These are phyloP conservation scores for Mactromeris polynyma DNA, from an alignment of 2,888 invertebrate genomes.

Conservation along the genomic window DNA sequence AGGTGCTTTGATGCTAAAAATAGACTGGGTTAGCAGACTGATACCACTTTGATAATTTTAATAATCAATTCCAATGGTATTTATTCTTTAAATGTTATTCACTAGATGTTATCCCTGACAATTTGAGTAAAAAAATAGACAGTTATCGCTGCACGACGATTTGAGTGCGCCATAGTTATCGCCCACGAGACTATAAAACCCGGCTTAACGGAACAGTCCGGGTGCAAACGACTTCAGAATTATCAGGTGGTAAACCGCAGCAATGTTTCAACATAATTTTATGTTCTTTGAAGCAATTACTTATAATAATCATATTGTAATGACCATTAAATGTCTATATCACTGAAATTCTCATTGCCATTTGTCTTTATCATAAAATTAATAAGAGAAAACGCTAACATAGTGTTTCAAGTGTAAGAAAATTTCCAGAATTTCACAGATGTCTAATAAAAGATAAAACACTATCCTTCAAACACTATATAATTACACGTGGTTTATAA, in stretches of 20 bases:
- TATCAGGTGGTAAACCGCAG: background rate
- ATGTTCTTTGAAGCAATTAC: background rate
- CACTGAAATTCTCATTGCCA: background rate
- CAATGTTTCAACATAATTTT: background rate
- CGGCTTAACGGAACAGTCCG: background rate
- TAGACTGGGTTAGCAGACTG: background rate
- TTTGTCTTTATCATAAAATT: slow-evolving; percentile 2
- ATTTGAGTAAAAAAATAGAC: background rate
- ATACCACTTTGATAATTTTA: background rate
- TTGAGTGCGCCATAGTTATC: background rate
- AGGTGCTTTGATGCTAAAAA: background rate
- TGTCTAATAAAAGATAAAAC: too few relatives aligned
- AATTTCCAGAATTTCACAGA: too few relatives aligned
- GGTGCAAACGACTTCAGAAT: slow-evolving; percentile 5
- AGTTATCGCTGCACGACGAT: background rate
- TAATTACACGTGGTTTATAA: too few relatives aligned
- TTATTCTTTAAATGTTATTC: background rate
- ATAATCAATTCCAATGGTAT: background rate
- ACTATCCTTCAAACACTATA: too few relatives aligned
- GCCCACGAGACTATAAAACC: background rate
- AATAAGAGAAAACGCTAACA: background rate
- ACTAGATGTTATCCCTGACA: background rate
- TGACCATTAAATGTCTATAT: background rate
- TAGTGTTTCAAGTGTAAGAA: background rate
- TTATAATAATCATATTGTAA: background rate